Base-by-base conservation (phyloP, 2,113 vertebrate genomes). In the Lepisosteus osseus region DNA sequence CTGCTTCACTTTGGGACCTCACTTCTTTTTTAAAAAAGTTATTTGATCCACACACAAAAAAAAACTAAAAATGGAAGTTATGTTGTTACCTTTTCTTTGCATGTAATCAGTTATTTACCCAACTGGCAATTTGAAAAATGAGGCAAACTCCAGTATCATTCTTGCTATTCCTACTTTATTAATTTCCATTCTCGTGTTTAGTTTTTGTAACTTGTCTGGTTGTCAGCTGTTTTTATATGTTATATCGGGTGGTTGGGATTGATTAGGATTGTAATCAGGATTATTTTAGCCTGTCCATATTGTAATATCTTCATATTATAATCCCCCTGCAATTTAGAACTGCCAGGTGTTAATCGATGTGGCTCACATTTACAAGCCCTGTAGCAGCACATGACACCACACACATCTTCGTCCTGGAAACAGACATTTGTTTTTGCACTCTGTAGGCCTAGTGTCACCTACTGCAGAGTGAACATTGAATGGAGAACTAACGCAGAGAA, bases 201-300 rank as follows among this genome's bases (percentile, higher is more conserved):
- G 45, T 13, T 70, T 70, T 70, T 44, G 51, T 11, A 17, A 55
- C 65, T 54, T 57, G 45, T 11, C 68, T 70, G 72, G n/a, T 55
- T 54, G 40, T n/a, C 7, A 12, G 17, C 75, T 65, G 69, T 68
- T 63, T 73, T 65, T 76, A 68, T 72, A 67, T 68, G 17, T 42
- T 13, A 40, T n/a, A 15, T 51, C 59, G 29, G 65, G 51, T 68
- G 11, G 41, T 7, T 40, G 47, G 9, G 29, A 29, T 29, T 29
- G 29, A 29, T 29, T 29, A 29, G 29, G 29, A 29, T 29, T 29
- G 29, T 29, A 29, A 29, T 29, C 29, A 29, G 29, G 29, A 29
- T 29, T 29, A 29, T 29, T 29, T 29, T 29, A 29, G 2, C 29
- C 29, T 29, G 29, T 29, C 29, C 29, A 29, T 29, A 29, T 29